phyloP scores from a whole-genome alignment of 1,140 invertebrate genomes.

The Tigriopus japonicus region DNA sequence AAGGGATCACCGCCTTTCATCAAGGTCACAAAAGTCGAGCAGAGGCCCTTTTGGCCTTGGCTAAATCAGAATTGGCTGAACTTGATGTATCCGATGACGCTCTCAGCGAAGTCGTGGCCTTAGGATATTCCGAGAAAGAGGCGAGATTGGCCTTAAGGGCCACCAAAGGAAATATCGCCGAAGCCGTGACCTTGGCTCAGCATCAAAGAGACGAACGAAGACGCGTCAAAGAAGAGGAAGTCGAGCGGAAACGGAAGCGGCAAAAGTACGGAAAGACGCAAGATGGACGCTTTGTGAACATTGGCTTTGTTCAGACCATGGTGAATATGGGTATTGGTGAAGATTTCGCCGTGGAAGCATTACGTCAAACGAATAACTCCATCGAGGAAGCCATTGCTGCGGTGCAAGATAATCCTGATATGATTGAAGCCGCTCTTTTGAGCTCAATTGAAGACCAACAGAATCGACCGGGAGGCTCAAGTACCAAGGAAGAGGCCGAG shows the following conservation, averaged over 20 bases:
- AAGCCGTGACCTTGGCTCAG: conserved; percentile 41
- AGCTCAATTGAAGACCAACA: too few relatives aligned
- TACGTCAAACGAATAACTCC: conserved; percentile 43
- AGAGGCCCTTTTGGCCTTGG: conserved; percentile 33
- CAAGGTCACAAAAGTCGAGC: conserved; percentile 42
- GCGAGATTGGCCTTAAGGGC: conserved; percentile 43
- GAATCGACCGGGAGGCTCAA: too few relatives aligned
- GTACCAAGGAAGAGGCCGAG: too few relatives aligned
- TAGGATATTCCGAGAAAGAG: conserved; percentile 42
- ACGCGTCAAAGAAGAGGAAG: conserved; percentile 29
- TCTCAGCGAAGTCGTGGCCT: conserved; percentile 32
- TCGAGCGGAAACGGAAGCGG: conserved; percentile 19
- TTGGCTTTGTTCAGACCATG: conserved; percentile 33
- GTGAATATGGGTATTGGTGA: conserved; percentile 44
- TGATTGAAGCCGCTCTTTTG: not conserved
- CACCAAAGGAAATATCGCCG: conserved; percentile 34
- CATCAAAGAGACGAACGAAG: conserved; percentile 32
- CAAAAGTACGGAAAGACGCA: conserved; percentile 28
- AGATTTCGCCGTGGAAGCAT: conserved; percentile 33
- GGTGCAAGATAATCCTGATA: conserved; percentile 36
- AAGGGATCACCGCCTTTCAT: conserved; percentile 53
- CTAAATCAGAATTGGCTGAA: conserved; percentile 35
- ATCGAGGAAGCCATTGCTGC: conserved; percentile 40
- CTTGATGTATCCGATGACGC: conserved; percentile 40
- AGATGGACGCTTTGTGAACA: conserved; percentile 33